These are phyloP conservation scores for Cephalopholis sonnerati DNA, from an alignment of 2,113 vertebrate genomes.

Conservation along the genomic window DNA sequence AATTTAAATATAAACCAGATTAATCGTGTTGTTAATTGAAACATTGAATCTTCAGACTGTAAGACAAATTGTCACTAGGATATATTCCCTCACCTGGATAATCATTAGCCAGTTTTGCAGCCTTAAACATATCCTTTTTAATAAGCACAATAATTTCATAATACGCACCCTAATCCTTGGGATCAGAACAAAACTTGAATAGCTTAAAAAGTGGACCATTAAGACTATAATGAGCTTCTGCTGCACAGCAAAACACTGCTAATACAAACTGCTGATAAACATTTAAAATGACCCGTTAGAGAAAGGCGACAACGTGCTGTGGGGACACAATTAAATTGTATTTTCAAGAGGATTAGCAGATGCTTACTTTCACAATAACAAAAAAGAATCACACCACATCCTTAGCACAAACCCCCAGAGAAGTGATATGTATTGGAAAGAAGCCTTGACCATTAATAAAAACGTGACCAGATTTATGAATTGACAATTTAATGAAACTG, in stretches of 20 bases:
- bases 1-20: background rate
- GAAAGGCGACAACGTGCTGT: background rate
- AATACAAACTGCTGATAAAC: background rate
- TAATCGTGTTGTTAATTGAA: background rate
- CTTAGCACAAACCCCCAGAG: background rate
- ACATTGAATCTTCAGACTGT: background rate
- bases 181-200: background rate
- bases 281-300: background rate
- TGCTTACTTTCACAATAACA: no score
- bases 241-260: background rate
- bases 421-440: background rate
- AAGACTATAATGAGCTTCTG: background rate
- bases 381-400: background rate
- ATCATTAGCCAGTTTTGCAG: background rate
- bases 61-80: background rate
- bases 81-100: background rate
- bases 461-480: background rate
- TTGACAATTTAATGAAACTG: background rate
- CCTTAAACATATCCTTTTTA: background rate
- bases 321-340: background rate
- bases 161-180: background rate
- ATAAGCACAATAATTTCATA: background rate
- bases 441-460: background rate
- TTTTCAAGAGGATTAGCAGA: background rate
- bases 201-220: background rate